phyloP scores from a whole-genome alignment of 2,888 invertebrate genomes.

The Rhamnusium bicolor region DNA sequence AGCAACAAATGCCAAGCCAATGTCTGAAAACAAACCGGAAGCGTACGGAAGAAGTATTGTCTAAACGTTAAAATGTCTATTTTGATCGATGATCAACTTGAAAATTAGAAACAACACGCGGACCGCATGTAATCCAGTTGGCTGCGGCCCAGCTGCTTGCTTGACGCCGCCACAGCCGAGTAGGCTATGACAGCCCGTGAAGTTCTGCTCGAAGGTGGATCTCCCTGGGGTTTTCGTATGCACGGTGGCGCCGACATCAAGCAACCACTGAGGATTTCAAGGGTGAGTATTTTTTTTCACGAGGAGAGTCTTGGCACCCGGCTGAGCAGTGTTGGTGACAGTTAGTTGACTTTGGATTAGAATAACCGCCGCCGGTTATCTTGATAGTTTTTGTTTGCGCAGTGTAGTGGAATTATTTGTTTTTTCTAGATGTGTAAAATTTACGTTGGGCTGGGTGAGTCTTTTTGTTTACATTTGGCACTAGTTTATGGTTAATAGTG shows the following conservation, averaged over 20 bases:
- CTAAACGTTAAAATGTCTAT: slow-evolving; percentile 47
- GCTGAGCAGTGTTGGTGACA: not conserved
- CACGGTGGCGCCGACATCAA: slow-evolving; percentile 87
- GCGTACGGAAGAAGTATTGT: slow-evolving; percentile 10
- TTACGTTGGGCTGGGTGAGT: slow-evolving; percentile 4
- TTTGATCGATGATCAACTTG: slow-evolving; percentile 56
- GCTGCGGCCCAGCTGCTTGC: slow-evolving; percentile 54
- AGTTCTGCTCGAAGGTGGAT: slow-evolving; percentile 85
- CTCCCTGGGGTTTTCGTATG: slow-evolving; percentile 93
- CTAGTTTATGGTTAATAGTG: not conserved
- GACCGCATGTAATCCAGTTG: slow-evolving; percentile 52
- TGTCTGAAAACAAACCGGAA: slow-evolving; percentile 8
- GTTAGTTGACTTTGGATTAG: not conserved
- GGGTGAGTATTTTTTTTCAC: slow-evolving; percentile 75
- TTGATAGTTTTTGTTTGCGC: not conserved
- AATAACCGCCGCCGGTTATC: not conserved
- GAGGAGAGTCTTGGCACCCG: not conserved
- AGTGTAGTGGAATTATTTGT: slow-evolving; percentile 3
- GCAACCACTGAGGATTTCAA: slow-evolving; percentile 84
- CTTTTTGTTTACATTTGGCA: not conserved
- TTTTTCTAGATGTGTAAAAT: slow-evolving; percentile 2
- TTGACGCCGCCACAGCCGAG: slow-evolving; percentile 39
- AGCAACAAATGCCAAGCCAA: not conserved
- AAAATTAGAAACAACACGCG: slow-evolving; percentile 35
- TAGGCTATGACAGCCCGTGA: slow-evolving; percentile 79